phyloP scores from a whole-genome alignment of 2,797 vertebrate species.

The Hipposideros larvatus region DNA sequence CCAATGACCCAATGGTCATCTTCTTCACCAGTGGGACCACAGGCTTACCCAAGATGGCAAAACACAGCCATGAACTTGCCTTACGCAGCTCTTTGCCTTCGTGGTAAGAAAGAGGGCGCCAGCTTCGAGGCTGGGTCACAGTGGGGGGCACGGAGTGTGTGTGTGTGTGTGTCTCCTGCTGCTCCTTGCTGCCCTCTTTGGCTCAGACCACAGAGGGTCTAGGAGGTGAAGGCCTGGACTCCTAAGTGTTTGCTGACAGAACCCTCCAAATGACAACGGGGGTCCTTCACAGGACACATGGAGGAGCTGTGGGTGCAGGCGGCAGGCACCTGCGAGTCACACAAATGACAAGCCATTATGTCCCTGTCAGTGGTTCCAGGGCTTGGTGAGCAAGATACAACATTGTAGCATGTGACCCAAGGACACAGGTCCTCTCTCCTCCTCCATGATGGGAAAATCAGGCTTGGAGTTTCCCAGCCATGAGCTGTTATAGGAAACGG shows the following conservation, averaged over 20 bases:
- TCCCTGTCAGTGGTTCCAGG: background rate
- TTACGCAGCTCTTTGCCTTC: constrained; percentile 15
- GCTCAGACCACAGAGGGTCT: background rate
- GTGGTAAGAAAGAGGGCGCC: constrained; percentile 50
- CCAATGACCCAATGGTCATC: constrained; percentile 89
- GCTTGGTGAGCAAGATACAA: background rate
- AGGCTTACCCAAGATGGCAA: constrained; percentile 91
- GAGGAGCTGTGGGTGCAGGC: background rate
- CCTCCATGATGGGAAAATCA: background rate
- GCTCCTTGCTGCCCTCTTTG: background rate
- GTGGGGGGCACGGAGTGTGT: background rate
- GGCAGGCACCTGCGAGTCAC: background rate
- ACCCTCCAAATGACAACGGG: background rate
- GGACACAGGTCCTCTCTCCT: background rate
- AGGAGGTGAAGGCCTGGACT: background rate
- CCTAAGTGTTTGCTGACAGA: background rate
- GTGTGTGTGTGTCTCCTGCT: background rate
- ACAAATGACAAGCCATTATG: background rate
- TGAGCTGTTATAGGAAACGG: background rate
- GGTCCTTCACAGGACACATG: background rate
- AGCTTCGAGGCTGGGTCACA: background rate
- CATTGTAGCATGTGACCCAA: background rate
- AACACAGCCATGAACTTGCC: constrained; percentile 88
- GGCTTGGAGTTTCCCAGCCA: background rate
- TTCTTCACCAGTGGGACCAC: constrained; percentile 94